phyloP scores from a whole-genome alignment of 2,797 vertebrate species.

The Eulemur rubriventer region DNA sequence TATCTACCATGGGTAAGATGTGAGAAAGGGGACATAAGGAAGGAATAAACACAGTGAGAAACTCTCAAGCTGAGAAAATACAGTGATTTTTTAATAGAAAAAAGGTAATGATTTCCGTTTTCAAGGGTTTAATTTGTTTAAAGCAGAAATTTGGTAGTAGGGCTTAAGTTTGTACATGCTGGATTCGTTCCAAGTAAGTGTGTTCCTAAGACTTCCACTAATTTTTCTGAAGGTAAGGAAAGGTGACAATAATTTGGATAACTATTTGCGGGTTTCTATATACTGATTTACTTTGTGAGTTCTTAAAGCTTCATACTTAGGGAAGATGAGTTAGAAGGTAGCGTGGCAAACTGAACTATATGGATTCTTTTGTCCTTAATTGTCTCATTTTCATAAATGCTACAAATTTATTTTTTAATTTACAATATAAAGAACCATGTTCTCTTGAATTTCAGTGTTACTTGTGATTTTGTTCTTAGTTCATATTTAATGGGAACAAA shows the following conservation, averaged over 20 bases:
- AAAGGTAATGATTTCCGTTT: background rate
- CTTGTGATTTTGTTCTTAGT: background rate
- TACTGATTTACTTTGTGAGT: background rate
- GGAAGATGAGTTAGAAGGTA: background rate
- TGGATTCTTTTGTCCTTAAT: background rate
- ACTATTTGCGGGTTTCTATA: background rate
- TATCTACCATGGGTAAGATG: background rate
- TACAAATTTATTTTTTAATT: background rate
- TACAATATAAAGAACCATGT: background rate
- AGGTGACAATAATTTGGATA: background rate
- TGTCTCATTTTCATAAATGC: background rate
- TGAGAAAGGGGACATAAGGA: background rate
- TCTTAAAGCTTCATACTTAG: background rate
- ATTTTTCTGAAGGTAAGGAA: background rate
- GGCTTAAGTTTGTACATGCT: background rate
- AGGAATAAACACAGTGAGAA: background rate
- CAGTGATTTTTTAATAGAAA: background rate
- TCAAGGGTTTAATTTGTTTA: background rate
- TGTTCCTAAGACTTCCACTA: background rate
- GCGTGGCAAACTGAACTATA: background rate
- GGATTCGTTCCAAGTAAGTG: background rate
- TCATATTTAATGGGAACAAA: background rate
- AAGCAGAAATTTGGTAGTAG: background rate
- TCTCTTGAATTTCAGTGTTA: background rate
- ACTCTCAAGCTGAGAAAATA: background rate